Conservation (phyloP, 2,888 invertebrate genomes). For the Phragmatobia fuliginosa region DNA sequence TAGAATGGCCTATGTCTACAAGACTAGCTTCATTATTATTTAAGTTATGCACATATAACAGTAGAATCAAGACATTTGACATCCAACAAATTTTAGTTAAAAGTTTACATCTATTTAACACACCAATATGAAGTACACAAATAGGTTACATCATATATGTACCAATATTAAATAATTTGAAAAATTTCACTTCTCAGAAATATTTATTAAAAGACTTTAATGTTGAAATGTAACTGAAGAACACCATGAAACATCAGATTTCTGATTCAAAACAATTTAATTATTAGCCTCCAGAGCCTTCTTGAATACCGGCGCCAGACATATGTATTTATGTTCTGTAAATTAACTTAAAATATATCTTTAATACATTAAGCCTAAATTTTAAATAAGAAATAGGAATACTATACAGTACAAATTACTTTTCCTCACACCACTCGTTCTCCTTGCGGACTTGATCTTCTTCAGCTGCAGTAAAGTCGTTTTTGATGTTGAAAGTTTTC, state of each 20-base stretch:
- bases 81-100: background rate
- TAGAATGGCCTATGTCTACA: background rate
- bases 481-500: slow-evolving; percentile 98
- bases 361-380: slow-evolving; percentile 38
- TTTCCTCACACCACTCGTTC: slow-evolving; percentile 97
- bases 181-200: slow-evolving; percentile 3
- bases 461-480: slow-evolving; percentile 97
- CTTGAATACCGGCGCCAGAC: background rate
- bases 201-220: slow-evolving; percentile 21
- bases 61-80: background rate
- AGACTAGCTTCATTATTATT: background rate
- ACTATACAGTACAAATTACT: slow-evolving; percentile 79
- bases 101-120: background rate
- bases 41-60: background rate
- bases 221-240: slow-evolving; percentile 15
- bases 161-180: background rate
- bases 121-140: background rate
- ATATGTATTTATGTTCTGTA: slow-evolving; percentile 1
- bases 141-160: background rate
- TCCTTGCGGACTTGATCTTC: slow-evolving; percentile 99
- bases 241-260: slow-evolving; percentile 5
- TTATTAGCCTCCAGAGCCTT: slow-evolving; percentile 12
- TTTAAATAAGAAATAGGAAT: slow-evolving; percentile 42
- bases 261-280: background rate
- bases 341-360: background rate